These are phyloP conservation scores for Lampris megalopsis DNA, from an alignment of 2,113 vertebrate species.

Conservation along the genomic window DNA sequence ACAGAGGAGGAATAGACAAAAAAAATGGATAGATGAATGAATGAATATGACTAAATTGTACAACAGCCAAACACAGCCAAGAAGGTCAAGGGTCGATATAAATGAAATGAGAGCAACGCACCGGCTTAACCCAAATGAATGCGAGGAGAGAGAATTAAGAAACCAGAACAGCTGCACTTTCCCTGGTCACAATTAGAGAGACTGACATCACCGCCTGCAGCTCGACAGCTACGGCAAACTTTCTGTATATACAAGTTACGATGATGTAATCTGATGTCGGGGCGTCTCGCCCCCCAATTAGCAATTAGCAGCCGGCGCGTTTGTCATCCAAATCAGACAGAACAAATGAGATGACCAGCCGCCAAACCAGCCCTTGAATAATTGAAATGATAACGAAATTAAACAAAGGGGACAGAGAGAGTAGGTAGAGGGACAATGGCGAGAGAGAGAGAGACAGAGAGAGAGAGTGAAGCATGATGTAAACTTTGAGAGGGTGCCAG, in stretches of 20 bases:
- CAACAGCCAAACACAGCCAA: background rate
- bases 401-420: constrained; percentile 11
- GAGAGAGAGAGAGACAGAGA: constrained; percentile 31
- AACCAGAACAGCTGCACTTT: no score
- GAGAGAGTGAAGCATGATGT: constrained; percentile 86
- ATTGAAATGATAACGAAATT: constrained; percentile 64
- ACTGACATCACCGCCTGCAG: constrained; percentile 15
- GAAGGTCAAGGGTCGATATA: background rate
- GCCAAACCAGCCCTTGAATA: constrained; percentile 68
- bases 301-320: constrained; percentile 70
- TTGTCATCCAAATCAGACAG: constrained; percentile 67
- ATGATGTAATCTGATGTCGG: constrained; percentile 73
- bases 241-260: constrained; percentile 48
- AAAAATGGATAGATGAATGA: no score
- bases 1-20: no score
- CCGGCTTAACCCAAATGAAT: no score
- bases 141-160: no score
- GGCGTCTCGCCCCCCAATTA: constrained; percentile 50
- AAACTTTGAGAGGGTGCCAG: constrained; percentile 93
- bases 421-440: background rate
- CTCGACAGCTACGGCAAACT: constrained; percentile 40
- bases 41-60: background rate
- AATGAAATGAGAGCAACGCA: constrained; percentile 21
- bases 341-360: constrained; percentile 62
- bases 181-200: background rate